Evolutionary conservation across 2,888 invertebrate genomes (phyloP), one percentile per base, ranked within the genome.

Genomic region (Thecocarcelia acutangulata): DNA sequence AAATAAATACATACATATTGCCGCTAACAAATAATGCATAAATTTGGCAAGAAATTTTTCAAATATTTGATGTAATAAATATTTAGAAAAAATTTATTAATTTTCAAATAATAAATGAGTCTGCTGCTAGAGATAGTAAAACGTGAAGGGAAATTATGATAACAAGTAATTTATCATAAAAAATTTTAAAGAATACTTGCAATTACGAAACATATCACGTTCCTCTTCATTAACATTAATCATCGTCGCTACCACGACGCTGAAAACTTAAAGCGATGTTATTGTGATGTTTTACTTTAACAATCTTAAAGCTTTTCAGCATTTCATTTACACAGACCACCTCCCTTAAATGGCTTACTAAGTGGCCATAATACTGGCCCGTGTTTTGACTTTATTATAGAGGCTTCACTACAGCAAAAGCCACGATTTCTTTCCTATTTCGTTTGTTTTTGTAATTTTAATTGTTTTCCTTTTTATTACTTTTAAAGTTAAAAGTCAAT

Each of bases 111-210:
- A 59, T 24, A 59, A 28, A 52, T n/a, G 24, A 42, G 8, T 42
- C 42, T 15, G 21, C 37, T 59, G 5, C 28, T 52, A 13, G 15
- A 52, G 9, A 15, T n/a, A 37, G 3, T 9, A 40, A 42, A n/a
- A 68, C 12, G 12, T 3, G 17, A 24, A 44, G 6, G 28, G 6
- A 44, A 17, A 11, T 40, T n/a, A 13, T 15, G 28, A 21, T 50
- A 9, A 68, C 11, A 58, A n/a, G 40, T 46, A 33, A 68, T 75
- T 68, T 59, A 37, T 68, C 28, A 59, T 58, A 66, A 40, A 40
- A 9, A 46, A 56, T 4, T 42, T 6, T n/a, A 12, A 52, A 24
- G 9, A 52, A 37, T 13, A 48, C 48, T 3, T 15, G 13, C 21
- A 21, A 50, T 17, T 5, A 46, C 19, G 54, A 73, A 56, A 46